A percentile compares a stretch with the other conserved stretches of the same genome.
Evolutionary conservation across 2,797 vertebrate species (phyloP).

Genomic region (Chelon auratus): DNA sequence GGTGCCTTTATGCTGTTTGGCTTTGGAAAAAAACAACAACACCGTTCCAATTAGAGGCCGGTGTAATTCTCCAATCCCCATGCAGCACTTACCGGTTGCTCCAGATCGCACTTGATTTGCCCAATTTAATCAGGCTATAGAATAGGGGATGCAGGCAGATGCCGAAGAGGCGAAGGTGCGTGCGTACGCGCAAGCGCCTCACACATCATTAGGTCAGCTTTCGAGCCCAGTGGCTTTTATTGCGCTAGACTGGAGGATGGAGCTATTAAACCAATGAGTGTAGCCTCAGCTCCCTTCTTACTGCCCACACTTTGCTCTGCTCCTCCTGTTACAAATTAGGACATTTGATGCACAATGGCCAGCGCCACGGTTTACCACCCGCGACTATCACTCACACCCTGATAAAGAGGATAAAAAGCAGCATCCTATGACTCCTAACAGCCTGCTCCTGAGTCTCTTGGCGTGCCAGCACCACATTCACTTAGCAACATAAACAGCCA

Average conservation of each 20-base stretch:
- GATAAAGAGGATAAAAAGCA: constrained; percentile 44
- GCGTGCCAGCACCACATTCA: constrained; percentile 47
- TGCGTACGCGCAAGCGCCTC: constrained; percentile 1
- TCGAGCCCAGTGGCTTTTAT: constrained; percentile 69
- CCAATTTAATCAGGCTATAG: constrained; percentile 74
- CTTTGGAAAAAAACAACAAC: constrained; percentile 73
- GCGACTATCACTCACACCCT: constrained; percentile 37
- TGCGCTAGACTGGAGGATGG: constrained; percentile 53
- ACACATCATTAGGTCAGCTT: constrained; percentile 71
- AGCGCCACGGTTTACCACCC: constrained; percentile 48
- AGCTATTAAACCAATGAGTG: constrained; percentile 66
- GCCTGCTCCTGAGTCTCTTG: constrained; percentile 12
- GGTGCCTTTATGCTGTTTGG: constrained; percentile 66
- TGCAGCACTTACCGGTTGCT: constrained; percentile 63
- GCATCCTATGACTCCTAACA: constrained; percentile 37
- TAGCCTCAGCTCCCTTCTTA: constrained; percentile 53
- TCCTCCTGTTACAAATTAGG: constrained; percentile 62
- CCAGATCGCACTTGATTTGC: constrained; percentile 56
- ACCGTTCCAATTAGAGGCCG: constrained; percentile 72
- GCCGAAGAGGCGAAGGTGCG: constrained; percentile 10
- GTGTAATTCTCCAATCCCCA: constrained; percentile 59
- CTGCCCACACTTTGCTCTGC: constrained; percentile 55
- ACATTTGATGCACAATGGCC: constrained; percentile 46
- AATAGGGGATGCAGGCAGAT: constrained; percentile 39
- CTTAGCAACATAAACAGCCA: constrained; percentile 30